Percentiles rank a stretch among this genome's conserved stretches.
These are phyloP conservation scores for Alviniconcha marisindica DNA, from an alignment of 1,140 invertebrate species.

Conservation along the genomic window DNA sequence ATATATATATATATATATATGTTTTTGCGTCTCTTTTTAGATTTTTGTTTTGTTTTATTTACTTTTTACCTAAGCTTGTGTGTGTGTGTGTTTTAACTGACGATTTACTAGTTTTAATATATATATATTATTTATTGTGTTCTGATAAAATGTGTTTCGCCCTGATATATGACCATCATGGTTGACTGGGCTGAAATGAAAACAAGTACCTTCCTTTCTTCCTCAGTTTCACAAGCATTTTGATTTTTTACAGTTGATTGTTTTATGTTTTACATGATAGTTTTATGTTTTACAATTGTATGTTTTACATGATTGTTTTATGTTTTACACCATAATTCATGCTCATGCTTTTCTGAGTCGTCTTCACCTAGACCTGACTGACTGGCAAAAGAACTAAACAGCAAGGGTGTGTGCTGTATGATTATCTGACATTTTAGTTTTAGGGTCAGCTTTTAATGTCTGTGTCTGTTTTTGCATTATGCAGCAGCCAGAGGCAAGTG, in stretches of 20 bases:
- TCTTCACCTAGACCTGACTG: neutral
- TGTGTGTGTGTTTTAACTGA: too few species aligned
- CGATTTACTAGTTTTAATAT: neutral
- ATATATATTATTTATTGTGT: neutral
- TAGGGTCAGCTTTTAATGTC: too few species aligned
- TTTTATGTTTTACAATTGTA: too few species aligned
- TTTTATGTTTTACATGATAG: too few species aligned
- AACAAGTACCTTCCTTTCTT: too few species aligned
- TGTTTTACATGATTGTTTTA: neutral
- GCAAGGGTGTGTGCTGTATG: neutral
- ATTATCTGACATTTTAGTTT: neutral
- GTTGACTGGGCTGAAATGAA: neutral
- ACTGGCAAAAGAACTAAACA: neutral
- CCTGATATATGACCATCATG: neutral
- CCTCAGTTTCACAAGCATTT: too few species aligned
- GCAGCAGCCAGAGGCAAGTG: neutral
- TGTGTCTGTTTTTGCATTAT: neutral
- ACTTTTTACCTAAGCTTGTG: too few species aligned
- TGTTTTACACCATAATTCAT: neutral
- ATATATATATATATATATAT: neutral
- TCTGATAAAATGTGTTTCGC: neutral
- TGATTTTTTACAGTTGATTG: too few species aligned
- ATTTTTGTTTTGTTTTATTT: too few species aligned
- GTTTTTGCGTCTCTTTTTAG: neutral
- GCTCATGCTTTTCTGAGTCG: neutral